Conservation (phyloP, 2,888 invertebrate genomes). For the Trichogramma dendrolimi region DNA sequence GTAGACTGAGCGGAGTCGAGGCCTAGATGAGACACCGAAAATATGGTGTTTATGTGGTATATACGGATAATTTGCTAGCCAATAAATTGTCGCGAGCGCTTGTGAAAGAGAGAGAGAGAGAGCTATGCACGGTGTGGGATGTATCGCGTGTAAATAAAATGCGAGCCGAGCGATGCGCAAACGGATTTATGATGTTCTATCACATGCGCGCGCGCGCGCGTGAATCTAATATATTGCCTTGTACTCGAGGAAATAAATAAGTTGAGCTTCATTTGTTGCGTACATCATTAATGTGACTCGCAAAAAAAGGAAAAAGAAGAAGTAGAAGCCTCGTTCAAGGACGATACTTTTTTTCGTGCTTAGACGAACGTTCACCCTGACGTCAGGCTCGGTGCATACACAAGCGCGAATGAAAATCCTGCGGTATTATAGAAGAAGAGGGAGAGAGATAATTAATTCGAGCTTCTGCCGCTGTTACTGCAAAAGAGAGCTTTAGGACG, state of each 20-base stretch:
- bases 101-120: slow-evolving; percentile 10
- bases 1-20: too few relatives aligned
- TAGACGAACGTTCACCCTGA: too few relatives aligned
- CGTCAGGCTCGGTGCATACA: too few relatives aligned
- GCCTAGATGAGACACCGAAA: too few relatives aligned
- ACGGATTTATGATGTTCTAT: not conserved
- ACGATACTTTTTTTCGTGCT: too few relatives aligned
- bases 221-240: not conserved
- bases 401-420: not conserved
- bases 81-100: slow-evolving; percentile 13
- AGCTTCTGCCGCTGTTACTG: too few relatives aligned
- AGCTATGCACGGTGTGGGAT: slow-evolving; percentile 15
- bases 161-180: not conserved
- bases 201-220: not conserved
- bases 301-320: too few relatives aligned
- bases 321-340: too few relatives aligned
- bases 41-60: not conserved
- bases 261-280: too few relatives aligned
- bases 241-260: not conserved
- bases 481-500: slow-evolving; percentile 19
- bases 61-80: slow-evolving; percentile 15
- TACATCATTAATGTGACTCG: too few relatives aligned
- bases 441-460: slow-evolving; percentile 39
- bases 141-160: slow-evolving; percentile 16
- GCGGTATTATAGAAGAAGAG: slow-evolving; percentile 22